phyloP scores from a whole-genome alignment of 2,113 vertebrate species.

The Vombatus ursinus region DNA sequence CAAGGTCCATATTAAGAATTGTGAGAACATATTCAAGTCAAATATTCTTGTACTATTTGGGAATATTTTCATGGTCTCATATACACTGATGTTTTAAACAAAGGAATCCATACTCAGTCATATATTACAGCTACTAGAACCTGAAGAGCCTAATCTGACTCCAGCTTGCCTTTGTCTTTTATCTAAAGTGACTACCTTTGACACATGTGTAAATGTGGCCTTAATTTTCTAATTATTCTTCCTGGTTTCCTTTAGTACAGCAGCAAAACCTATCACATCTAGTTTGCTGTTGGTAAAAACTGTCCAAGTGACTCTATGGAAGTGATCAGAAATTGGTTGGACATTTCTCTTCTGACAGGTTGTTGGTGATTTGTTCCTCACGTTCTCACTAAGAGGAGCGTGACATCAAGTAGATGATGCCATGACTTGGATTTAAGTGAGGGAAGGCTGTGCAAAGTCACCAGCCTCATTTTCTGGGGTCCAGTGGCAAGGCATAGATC shows the following conservation, averaged over 20 bases:
- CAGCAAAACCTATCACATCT: no score
- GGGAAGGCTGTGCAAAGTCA: no score
- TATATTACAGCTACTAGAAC: neutral
- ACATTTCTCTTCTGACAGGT: neutral
- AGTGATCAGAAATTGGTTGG: neutral
- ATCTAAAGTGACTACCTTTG: neutral
- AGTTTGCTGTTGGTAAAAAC: neutral
- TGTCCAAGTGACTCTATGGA: neutral
- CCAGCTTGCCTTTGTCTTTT: neutral
- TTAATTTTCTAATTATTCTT: neutral
- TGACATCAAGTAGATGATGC: no score
- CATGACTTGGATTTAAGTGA: no score
- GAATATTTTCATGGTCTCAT: neutral
- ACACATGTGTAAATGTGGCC: neutral
- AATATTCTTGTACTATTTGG: conserved; percentile 15
- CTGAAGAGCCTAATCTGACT: neutral
- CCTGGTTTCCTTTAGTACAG: neutral
- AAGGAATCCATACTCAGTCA: no score
- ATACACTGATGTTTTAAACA: neutral
- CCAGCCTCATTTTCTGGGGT: no score
- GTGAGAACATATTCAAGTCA: neutral
- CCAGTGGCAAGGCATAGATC: no score
- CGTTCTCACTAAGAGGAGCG: no score
- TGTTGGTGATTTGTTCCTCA: no score
- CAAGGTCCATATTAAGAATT: neutral